These are phyloP conservation scores for Hybos culiciformis DNA, from an alignment of 2,888 invertebrate species.

Conservation along the genomic window DNA sequence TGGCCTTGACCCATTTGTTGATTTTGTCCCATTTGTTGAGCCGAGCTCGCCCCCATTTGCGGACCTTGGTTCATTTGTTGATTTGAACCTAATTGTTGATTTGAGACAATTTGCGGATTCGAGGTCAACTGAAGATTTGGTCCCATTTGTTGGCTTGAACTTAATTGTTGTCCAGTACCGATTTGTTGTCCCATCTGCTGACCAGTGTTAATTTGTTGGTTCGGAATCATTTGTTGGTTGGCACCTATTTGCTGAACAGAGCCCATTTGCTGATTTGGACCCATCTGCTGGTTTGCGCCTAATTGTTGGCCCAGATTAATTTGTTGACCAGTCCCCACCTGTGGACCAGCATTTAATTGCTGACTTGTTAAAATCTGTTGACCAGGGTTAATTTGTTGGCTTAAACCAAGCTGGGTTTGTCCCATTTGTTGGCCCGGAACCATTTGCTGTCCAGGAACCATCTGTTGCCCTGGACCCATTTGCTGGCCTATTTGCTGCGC, in stretches of 20 bases:
- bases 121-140: conserved; percentile 27
- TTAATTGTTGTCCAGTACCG: conserved; percentile 26
- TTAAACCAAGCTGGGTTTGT: conserved; percentile 21
- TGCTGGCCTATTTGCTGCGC: conserved; percentile 14
- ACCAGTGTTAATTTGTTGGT: conserved; percentile 23
- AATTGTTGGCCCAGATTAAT: background rate
- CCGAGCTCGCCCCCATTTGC: conserved; percentile 8
- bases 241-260: background rate
- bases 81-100: too few relatives aligned
- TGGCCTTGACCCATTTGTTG: conserved; percentile 13
- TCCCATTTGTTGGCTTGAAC: conserved; percentile 27
- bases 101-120: conserved; percentile 24
- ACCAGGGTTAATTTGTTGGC: conserved; percentile 26
- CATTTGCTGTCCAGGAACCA: conserved; percentile 7
- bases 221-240: conserved; percentile 21
- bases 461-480: conserved; percentile 7
- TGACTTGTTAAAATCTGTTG: conserved; percentile 20
- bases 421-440: conserved; percentile 25
- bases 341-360: conserved; percentile 5
- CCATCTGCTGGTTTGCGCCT: background rate
- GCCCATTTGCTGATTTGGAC: conserved; percentile 10
- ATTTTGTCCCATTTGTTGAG: conserved; percentile 1
- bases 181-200: conserved; percentile 20
- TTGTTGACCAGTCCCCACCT: background rate
- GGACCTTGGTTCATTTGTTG: conserved; percentile 17